Conservation (phyloP, 2,797 vertebrate species). For the Chloroceryle amazona region DNA sequence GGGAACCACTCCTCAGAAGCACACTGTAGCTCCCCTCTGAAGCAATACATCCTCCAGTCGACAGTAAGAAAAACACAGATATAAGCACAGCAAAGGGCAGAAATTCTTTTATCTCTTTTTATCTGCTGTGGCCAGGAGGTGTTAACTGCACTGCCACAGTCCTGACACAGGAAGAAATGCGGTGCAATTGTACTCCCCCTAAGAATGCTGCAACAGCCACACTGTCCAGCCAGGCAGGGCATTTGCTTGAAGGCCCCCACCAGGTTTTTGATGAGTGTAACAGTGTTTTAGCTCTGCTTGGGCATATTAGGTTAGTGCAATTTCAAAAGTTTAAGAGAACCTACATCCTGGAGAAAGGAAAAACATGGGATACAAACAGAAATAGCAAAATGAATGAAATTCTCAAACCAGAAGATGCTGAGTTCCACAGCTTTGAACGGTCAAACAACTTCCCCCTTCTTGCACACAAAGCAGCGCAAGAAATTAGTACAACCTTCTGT, state of each 20-base stretch:
- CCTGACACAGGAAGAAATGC: not conserved
- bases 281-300: not conserved
- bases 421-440: not conserved
- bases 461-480: not conserved
- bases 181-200: not conserved
- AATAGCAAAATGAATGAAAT: not conserved
- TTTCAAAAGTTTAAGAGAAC: not conserved
- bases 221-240: not conserved
- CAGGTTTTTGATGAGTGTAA: accelerated
- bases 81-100: not conserved
- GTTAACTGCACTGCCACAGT: not conserved
- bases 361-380: not conserved
- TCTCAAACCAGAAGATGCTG: not conserved
- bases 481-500: not conserved
- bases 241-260: not conserved
- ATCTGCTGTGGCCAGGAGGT: not conserved
- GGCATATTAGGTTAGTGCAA: not conserved
- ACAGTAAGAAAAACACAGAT: not conserved
- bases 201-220: not conserved
- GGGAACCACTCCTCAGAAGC: not conserved
- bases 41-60: not conserved
- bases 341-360: not conserved
- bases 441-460: not conserved
- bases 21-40: not conserved
- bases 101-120: not conserved